Conservation (phyloP, 2,113 vertebrate genomes). For the Cochlearius cochlearius region DNA sequence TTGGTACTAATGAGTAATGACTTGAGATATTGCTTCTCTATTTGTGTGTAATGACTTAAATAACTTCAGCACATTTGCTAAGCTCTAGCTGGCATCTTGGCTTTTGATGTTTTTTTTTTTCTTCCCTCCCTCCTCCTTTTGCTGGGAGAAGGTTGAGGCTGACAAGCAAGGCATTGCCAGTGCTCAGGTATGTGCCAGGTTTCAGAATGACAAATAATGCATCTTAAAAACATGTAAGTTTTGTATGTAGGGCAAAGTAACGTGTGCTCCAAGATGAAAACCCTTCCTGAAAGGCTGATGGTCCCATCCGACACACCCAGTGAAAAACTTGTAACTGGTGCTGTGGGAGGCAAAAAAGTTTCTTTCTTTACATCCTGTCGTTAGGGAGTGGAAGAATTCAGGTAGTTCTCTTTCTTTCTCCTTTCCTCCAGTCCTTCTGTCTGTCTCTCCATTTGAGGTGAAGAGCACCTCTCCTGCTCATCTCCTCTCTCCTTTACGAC, state of each 20-base stretch:
- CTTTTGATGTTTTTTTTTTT: not conserved
- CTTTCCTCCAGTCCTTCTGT: not conserved
- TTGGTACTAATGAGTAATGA: conserved; percentile 58
- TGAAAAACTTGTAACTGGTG: not conserved
- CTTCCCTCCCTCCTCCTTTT: not conserved
- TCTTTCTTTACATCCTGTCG: not conserved
- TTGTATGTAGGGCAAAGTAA: not conserved
- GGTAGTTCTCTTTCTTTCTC: not conserved
- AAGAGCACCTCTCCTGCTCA: not conserved
- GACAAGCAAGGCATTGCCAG: not conserved
- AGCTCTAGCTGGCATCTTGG: not conserved
- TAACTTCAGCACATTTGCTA: not conserved
- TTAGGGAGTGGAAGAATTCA: not conserved
- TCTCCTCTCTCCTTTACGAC: not conserved
- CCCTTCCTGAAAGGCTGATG: not conserved
- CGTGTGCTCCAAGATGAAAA: not conserved
- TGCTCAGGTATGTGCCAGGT: not conserved
- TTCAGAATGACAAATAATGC: not conserved
- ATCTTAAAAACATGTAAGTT: not conserved
- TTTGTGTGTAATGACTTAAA: conserved; percentile 38
- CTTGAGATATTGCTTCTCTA: conserved; percentile 8
- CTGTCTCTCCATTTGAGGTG: not conserved
- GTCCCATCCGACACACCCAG: not conserved
- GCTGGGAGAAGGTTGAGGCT: not conserved
- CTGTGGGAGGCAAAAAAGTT: not conserved